Evolutionary conservation across 2,888 invertebrate genomes (phyloP).

Genomic region (Gibbula magus): DNA sequence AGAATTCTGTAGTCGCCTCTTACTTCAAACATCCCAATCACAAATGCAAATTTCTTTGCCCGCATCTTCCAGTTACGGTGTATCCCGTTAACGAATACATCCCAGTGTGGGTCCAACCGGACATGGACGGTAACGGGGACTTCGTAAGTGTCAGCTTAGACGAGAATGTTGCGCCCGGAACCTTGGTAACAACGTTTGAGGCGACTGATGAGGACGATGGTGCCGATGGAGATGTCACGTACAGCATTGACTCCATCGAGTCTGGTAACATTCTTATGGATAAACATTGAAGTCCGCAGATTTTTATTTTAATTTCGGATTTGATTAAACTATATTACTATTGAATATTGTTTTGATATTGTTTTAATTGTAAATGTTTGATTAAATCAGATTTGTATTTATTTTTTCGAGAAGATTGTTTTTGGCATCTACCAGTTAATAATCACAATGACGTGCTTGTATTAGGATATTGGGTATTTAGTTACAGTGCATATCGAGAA

Average conservation of each 20-base stretch:
- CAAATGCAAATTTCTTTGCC: no score
- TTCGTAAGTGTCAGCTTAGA: not conserved
- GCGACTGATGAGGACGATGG: slow-evolving; percentile 15
- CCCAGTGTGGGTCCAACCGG: not conserved
- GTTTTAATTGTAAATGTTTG: no score
- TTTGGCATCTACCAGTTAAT: no score
- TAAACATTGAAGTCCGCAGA: not conserved
- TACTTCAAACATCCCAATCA: no score
- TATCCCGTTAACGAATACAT: not conserved
- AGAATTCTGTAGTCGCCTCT: no score
- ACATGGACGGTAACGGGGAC: not conserved
- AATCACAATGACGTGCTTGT: no score
- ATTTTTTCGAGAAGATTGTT: no score
- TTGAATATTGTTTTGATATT: no score
- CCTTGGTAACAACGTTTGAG: not conserved
- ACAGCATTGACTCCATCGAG: not conserved
- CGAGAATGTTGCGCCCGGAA: not conserved
- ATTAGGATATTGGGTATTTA: no score
- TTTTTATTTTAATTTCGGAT: not conserved
- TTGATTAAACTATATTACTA: no score
- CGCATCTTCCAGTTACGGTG: not conserved
- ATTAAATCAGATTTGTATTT: no score
- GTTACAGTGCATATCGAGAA: no score
- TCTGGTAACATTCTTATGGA: not conserved
- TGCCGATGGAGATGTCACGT: not conserved